Percentiles rank a stretch among this genome's conserved stretches.
Conservation (phyloP, 2,888 invertebrate genomes). For the Coremacera marginata region DNA sequence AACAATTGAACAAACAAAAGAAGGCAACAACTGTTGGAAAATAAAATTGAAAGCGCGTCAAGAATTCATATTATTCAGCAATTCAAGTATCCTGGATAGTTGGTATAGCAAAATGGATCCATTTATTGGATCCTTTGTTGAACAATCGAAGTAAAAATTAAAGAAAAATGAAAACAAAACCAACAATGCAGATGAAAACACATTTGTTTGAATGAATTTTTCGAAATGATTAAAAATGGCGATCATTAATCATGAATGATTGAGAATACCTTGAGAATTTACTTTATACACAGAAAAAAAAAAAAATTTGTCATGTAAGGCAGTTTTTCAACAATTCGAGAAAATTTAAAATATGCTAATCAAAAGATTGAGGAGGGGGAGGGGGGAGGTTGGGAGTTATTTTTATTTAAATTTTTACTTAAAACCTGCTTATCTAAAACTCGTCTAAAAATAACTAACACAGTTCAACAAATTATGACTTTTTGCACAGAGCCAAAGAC, state of each 20-base stretch:
- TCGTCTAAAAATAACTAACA: too few relatives aligned
- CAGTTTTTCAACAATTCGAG: too few relatives aligned
- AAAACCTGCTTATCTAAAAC: too few relatives aligned
- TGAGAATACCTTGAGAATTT: neutral
- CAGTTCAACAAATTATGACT: too few relatives aligned
- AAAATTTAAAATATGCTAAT: too few relatives aligned
- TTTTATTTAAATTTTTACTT: too few relatives aligned
- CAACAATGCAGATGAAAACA: neutral
- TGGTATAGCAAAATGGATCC: constrained; percentile 9
- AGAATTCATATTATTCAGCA: constrained; percentile 50
- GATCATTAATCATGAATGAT: constrained; percentile 19
- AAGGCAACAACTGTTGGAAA: neutral
- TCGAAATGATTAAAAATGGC: neutral
- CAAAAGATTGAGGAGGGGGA: too few relatives aligned
- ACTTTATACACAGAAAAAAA: neutral
- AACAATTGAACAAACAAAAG: neutral
- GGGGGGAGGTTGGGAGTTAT: too few relatives aligned
- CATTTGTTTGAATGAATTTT: constrained; percentile 6
- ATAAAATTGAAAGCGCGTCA: constrained; percentile 34
- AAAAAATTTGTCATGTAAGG: neutral
- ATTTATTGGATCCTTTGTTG: neutral
- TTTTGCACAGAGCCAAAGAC: too few relatives aligned
- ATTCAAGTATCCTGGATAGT: constrained; percentile 48
- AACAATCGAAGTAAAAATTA: neutral
- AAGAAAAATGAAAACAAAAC: constrained; percentile 10